Percentiles rank a stretch among this genome's conserved stretches.
phyloP scores from a whole-genome alignment of 2,888 invertebrate species.

The Drosophila subsilvestris region DNA sequence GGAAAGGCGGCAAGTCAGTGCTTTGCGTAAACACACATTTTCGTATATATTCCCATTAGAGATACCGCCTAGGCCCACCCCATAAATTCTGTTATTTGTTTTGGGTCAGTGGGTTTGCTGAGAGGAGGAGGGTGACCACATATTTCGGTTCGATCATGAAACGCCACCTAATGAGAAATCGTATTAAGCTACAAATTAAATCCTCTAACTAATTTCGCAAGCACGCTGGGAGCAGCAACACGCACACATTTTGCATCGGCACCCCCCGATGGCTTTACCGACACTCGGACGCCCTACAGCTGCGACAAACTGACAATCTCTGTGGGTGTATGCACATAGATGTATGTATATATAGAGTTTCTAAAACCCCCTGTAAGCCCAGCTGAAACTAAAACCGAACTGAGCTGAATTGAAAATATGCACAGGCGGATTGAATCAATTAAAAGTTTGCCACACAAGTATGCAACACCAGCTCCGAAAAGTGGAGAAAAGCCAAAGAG shows the following conservation, averaged over 20 bases:
- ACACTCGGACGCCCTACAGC: not conserved
- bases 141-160: slow-evolving; percentile 40
- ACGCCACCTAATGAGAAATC: slow-evolving; percentile 62
- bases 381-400: not conserved
- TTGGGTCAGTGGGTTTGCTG: slow-evolving; percentile 3
- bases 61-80: slow-evolving; percentile 1
- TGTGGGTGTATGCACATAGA: not conserved
- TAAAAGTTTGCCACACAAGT: slow-evolving; percentile 60
- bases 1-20: not conserved
- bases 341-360: no score
- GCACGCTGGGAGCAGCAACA: slow-evolving; percentile 46
- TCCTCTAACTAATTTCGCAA: slow-evolving; percentile 65
- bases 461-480: slow-evolving; percentile 19
- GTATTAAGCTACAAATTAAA: slow-evolving; percentile 62
- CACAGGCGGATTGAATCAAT: slow-evolving; percentile 69
- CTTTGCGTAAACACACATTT: not conserved
- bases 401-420: slow-evolving; percentile 41
- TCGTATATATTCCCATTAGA: slow-evolving; percentile 6
- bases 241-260: slow-evolving; percentile 21
- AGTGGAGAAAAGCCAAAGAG: slow-evolving; percentile 19
- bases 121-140: slow-evolving; percentile 11
- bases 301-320: slow-evolving; percentile 33
- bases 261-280: not conserved
- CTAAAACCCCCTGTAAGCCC: no score
- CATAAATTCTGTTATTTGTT: slow-evolving; percentile 14